Base-by-base conservation (phyloP, 2,888 invertebrate species). In the Tetanocera ferruginea region DNA sequence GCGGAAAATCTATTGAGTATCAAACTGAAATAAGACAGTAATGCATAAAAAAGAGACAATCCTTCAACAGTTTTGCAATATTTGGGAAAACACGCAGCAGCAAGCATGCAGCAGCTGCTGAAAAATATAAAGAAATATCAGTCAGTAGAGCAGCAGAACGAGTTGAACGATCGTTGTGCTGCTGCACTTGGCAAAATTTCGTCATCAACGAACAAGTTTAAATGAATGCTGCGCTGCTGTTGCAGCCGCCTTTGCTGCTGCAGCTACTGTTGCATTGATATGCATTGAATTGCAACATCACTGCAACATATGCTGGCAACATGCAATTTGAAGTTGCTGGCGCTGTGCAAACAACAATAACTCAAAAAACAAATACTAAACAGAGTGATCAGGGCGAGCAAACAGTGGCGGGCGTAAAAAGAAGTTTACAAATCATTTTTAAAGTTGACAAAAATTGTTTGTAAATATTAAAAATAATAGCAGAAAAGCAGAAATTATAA, bases 251-350 rank as follows among this genome's bases (percentile, higher is more conserved):
- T 52, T 34, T 28, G 72, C 17, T 25, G 19, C 71, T 19, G 11
- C n/a, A 34, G 6, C 31, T 71, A 31, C 34, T 74, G 49, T 66
- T 25, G 74, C 74, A 60, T 73, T 43, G 60, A 43, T 60, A 60
- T 60, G 43, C 11, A 60, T 28, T 28, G 49, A 60, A 23, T 73
- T 73, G 73, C 73, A 62, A 73, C 60, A 73, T 73, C 49, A 17
- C 60, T 23, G 43, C 73, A 71, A 71, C 31, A 66, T 37, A 52
- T 70, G 52, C 6, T 37, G 25, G 72, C 72, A 57, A 72, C 72
- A 57, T 14, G 23, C 9, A 11, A 14, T 57, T 23, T 31, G 55
- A 8, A 34, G 52, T 52, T 31, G 52, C 8, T 70, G 31, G 23
- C 52, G 49, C 19, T 66, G 43, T 11, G 43, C 43, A 43, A 43